Conservation (phyloP, 2,888 invertebrate species). For the Nemoura dubitans region DNA sequence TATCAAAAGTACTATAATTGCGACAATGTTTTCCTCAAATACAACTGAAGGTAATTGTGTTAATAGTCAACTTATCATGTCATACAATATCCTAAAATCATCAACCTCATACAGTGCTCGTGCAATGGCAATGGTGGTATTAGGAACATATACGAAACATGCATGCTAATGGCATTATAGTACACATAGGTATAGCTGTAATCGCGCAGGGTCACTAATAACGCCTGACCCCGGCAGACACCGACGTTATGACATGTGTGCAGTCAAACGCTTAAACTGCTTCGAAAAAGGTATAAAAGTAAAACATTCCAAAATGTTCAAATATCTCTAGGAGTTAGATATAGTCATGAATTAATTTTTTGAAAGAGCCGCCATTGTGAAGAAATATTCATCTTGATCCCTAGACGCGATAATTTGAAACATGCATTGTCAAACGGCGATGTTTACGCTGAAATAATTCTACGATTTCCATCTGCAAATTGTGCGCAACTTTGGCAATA, state of each 20-base stretch:
- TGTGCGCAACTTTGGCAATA: background rate
- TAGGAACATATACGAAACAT: background rate
- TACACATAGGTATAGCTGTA: background rate
- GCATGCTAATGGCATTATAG: background rate
- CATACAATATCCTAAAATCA: background rate
- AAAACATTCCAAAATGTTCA: background rate
- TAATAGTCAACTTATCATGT: background rate
- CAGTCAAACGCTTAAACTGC: no score
- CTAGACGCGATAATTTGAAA: no score
- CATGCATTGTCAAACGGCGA: no score
- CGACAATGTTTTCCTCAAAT: background rate
- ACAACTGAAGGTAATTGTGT: background rate
- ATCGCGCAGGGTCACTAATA: background rate
- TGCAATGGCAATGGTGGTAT: background rate
- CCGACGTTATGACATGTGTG: background rate
- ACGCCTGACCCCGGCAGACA: background rate
- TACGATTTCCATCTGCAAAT: no score
- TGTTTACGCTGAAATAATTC: no score
- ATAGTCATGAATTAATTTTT: background rate
- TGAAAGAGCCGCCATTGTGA: background rate
- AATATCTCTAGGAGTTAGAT: background rate
- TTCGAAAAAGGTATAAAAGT: no score
- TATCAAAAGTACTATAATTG: background rate
- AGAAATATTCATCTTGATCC: no score
- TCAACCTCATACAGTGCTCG: background rate